Base-by-base conservation (phyloP, 2,888 invertebrate genomes). In the Lissocephala sabroskyi region DNA sequence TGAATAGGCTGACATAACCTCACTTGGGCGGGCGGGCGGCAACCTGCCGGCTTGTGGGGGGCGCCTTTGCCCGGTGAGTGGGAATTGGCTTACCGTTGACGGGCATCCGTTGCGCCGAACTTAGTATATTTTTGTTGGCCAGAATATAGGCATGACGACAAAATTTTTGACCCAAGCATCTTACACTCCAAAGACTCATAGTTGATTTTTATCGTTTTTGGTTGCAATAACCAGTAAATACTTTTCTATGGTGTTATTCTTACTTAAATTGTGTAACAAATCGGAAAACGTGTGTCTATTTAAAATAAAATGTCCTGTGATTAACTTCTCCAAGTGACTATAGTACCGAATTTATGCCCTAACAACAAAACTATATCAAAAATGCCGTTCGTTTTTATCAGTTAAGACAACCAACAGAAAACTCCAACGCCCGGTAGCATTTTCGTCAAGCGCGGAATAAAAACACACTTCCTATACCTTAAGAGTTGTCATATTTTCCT, bases 121-220 rank as follows among this genome's bases (percentile, higher is more conserved):
- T 44, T n/a, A 56, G 3, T 16, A 56, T n/a, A 10, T 35, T 23
- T 49, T 46, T 61, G 50, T 64, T 56, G 48, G 68, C 71, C 49
- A 79, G 52, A 42, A 81, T 65, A 45, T 74, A 67, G 35, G 76
- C 79, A 52, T 70, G 79, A 42, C 79, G 79, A 50, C 70, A 73
- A 47, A 73, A 66, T 57, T 64, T 74, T 47, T 64, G 59, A 61
- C 65, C 65, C 43, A 70, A 47, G 49, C 59, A 59, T 48, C 58
- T 57, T 35, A 79, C 57, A 52, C 61, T 70, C 62, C 61, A 78
- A 64, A 81, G 64, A 74, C 73, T 80, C 81, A 81, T 81, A 43
- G 54, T 59, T 57, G 62, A 61, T 64, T 58, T 33, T 29, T 35
- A 33, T 42, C 59, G 62, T 59, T 64, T 58, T 33, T 29, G 30